These are phyloP conservation scores for Vandiemenella viatica DNA, from an alignment of 2,888 invertebrate species.

Conservation along the genomic window DNA sequence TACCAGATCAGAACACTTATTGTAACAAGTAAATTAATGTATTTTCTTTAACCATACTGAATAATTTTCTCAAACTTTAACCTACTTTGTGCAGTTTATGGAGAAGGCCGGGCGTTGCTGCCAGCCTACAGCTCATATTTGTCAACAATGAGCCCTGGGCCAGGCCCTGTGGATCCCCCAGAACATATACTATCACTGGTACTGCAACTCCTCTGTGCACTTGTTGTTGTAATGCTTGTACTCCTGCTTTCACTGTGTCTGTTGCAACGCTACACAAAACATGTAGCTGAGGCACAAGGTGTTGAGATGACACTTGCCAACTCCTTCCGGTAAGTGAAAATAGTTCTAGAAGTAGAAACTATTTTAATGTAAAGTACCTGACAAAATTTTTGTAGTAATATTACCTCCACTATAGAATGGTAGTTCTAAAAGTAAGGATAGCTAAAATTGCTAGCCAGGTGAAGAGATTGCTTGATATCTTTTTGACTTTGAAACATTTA, in stretches of 20 bases:
- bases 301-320: constrained; percentile 51
- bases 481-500: too few relatives aligned
- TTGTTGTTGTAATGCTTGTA: constrained; percentile 46
- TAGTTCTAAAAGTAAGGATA: background rate
- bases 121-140: constrained; percentile 64
- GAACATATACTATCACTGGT: constrained; percentile 23
- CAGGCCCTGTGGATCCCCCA: constrained; percentile 35
- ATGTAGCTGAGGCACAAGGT: constrained; percentile 44
- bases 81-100: too few relatives aligned
- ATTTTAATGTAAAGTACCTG: background rate
- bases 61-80: too few relatives aligned
- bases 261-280: constrained; percentile 47
- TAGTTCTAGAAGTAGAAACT: background rate
- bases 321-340: constrained; percentile 48
- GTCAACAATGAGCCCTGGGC: constrained; percentile 55
- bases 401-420: background rate
- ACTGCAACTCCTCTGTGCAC: constrained; percentile 49
- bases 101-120: constrained; percentile 32
- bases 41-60: too few relatives aligned
- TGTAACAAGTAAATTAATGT: too few relatives aligned
- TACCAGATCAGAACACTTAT: too few relatives aligned
- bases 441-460: too few relatives aligned
- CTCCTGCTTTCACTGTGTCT: constrained; percentile 46
- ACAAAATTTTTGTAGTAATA: background rate
- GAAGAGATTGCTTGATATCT: too few relatives aligned